Base-by-base conservation (phyloP, 2,888 invertebrate species). In the Heliothis peltigera region DNA sequence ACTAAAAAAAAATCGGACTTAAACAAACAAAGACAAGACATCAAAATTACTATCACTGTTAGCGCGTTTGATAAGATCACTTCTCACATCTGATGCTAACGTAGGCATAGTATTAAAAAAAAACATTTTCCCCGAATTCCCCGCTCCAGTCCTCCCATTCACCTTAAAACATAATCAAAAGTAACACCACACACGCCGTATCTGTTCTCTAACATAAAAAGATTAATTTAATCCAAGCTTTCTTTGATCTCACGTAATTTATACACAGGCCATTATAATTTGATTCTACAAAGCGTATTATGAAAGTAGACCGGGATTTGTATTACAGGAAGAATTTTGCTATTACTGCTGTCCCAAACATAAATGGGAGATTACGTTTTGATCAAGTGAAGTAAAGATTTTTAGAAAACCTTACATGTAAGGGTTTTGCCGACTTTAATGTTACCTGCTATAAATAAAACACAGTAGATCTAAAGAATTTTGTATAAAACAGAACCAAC, bases 161-260 rank as follows among this genome's bases (percentile, higher is more conserved):
- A n/a, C n/a, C n/a, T 63, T 46, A 46, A 61, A 46, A 17, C 8
- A 22, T 61, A 64, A 49, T 54, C 64, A 56, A 67, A 55, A 51
- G 52, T 46, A 72, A 68, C 44, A 60, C 47, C 49, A 70, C 52
- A 59, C 47, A 61, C 66, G 63, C 44, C 44, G 73, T 76, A 69
- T 73, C 69, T 75, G 64, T 55, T 68, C 2, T 19, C 49, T 59
- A 67, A 43, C 62, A 69, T 77, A 76, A 77, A 80, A 83, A 80
- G 74, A 75, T 80, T 71, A 80, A 77, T 71, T 67, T 79, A 75
- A 81, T 80, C 77, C 63, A 63, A 56, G 39, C 19, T 46, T 4
- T 28, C 78, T 85, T 84, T 85, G 85, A 85, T 84, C 84, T 81
- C 53, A 17, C 42, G 61, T 64, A 80, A 74, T 67, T 76, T 79